Evolutionary conservation across 2,113 vertebrate genomes (phyloP).

Genomic region (Empidonax alnorum): DNA sequence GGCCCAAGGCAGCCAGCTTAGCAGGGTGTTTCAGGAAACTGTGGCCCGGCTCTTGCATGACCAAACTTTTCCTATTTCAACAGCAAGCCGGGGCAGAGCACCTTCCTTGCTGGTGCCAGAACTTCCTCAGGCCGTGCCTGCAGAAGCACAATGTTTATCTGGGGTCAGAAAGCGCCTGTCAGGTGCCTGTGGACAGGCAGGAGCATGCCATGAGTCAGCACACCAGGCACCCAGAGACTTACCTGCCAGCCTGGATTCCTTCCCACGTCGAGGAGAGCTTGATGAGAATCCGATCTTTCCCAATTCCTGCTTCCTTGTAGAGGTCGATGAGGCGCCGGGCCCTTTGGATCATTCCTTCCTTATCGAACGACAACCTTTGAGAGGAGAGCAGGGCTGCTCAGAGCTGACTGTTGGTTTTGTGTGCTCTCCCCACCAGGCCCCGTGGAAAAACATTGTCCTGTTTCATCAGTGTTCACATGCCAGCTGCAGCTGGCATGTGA

Average conservation of each 20-base stretch:
- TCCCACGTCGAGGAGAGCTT: constrained; percentile 98
- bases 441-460: not conserved
- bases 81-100: not conserved
- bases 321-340: constrained; percentile 87
- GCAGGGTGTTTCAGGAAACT: not conserved
- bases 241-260: constrained; percentile 96
- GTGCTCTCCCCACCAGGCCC: not conserved
- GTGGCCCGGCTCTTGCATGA: not conserved
- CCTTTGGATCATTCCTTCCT: constrained; percentile 89
- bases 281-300: constrained; percentile 91
- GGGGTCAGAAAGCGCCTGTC: not conserved
- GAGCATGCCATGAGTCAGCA: not conserved
- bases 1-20: not conserved
- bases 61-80: not conserved
- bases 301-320: constrained; percentile 88
- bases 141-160: not conserved
- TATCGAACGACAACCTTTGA: constrained; percentile 91
- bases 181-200: not conserved
- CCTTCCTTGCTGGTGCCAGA: not conserved
- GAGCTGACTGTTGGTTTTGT: not conserved
- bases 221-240: constrained; percentile 3
- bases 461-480: not conserved
- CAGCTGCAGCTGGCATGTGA: not conserved
- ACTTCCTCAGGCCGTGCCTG: not conserved
- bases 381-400: not conserved